Base-by-base conservation (phyloP, 2,888 invertebrate genomes). In the Alloplasta piceator region DNA sequence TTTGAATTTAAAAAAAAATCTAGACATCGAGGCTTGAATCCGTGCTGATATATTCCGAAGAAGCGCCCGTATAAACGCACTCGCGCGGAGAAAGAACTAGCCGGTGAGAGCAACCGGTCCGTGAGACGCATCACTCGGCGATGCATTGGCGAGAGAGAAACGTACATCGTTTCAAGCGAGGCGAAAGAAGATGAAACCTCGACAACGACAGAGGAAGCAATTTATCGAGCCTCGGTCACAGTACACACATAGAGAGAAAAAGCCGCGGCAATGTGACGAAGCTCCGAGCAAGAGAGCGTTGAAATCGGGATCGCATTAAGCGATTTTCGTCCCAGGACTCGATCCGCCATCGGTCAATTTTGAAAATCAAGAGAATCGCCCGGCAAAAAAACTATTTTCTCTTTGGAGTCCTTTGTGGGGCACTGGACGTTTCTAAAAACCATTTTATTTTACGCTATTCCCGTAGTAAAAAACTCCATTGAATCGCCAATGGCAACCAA, bases 131-230 rank as follows among this genome's bases (percentile, higher is more conserved):
- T 63, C 71, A 67, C 61, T 78, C 78, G 78, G 12, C 73, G 67
- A 79, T 79, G 79, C 55, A 56, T 58, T 26, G 43, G 64, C 50
- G 64, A 46, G 71, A 64, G 64, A 52, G 38, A 52, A 36, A 48
- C 12, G 14, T 6, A 55, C 55, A 56, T 68, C 82, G 76, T 77
- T 83, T 73, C 84, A 83, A 82, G 82, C 85, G 85, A 82, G 68
- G 46, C 68, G 68, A 68, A 68, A 84, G 83, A 84, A 81, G 85
- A 84, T 85, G 85, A 56, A 84, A 83, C 85, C 82, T 84, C 85
- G 84, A 84, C 87, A 85, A 84, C 85, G 86, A 86, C 87, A 86
- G 68, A 68, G 88, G 89, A 89, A 89, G 87, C 87, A 88, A 87
- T 89, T 89, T 89, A 88, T 89, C 87, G 86, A 56, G 86, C 86